Percentiles rank a stretch among this genome's conserved stretches.
phyloP scores from a whole-genome alignment of 2,888 invertebrate genomes.

The Andricus quercusramuli region DNA sequence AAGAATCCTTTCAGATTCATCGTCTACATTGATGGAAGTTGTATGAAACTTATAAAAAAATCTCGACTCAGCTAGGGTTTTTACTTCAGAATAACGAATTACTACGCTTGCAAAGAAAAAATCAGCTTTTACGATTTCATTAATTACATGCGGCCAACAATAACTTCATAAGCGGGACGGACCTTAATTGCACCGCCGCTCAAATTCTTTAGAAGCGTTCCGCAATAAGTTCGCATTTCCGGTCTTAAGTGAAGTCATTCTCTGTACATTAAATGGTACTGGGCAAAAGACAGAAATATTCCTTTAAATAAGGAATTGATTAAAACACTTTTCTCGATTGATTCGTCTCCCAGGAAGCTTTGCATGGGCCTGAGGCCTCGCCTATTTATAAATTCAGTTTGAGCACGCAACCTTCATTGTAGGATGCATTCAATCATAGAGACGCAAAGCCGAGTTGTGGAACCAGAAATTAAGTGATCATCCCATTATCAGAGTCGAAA shows the following conservation, averaged over 20 bases:
- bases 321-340: not conserved
- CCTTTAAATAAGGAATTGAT: not conserved
- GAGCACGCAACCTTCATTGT: slow-evolving; percentile 46
- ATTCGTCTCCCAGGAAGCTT: slow-evolving; percentile 64
- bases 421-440: slow-evolving; percentile 26
- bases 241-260: slow-evolving; percentile 22
- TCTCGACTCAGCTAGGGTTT: not conserved
- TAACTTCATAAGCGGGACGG: slow-evolving; percentile 24
- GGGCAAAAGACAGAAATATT: slow-evolving; percentile 8
- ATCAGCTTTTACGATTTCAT: not conserved
- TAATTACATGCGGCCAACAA: slow-evolving; percentile 13
- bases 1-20: slow-evolving; percentile 58
- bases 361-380: slow-evolving; percentile 70
- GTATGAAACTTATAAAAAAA: not conserved
- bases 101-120: too few species aligned
- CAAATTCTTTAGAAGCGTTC: slow-evolving; percentile 29
- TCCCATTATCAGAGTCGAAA: not conserved
- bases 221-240: slow-evolving; percentile 34
- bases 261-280: not conserved
- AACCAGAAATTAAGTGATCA: slow-evolving; percentile 22
- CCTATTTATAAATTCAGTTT: slow-evolving; percentile 72
- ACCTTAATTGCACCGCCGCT: slow-evolving; percentile 13
- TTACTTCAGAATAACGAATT: not conserved
- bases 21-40: slow-evolving; percentile 44
- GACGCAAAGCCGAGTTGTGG: slow-evolving; percentile 3